Evolutionary conservation across 2,888 invertebrate genomes (phyloP), one percentile per base, ranked within the genome.

Genomic region (Oligia latruncula): DNA sequence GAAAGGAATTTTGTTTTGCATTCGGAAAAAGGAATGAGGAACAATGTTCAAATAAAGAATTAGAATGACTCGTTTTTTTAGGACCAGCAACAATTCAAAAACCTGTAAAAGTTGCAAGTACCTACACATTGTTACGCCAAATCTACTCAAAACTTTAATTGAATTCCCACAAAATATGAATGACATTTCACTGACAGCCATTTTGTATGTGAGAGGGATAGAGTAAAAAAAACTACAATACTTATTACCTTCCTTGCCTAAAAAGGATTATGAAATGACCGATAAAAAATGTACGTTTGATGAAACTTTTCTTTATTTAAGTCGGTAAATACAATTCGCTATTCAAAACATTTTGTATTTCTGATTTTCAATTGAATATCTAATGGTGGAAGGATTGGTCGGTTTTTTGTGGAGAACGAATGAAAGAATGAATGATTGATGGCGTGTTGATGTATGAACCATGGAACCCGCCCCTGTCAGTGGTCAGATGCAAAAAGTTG

Each of bases 361-460:
- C 52, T 74, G 23, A 62, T 77, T 65, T 66, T 64, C 58, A 77
- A 85, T 85, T 81, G 60, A 62, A 58, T 55, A 67, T 58, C n/a
- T 60, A 75, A 73, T 58, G 66, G 43, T 15, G 15, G 43, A 60
- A 71, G 75, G 43, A 81, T 77, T 67, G 23, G 0, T 20, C 4
- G 5, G 62, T 77, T 87, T 84, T 87, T 87, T 77, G 55, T 66
- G 8, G 4, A 43, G 40, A 40, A 40, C 4, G 65, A 43, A 66
- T 65, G 66, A 77, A 76, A 23, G 74, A 72, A 55, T 71, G 62
- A 71, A 72, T 88, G 88, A 85, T 88, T 85, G 86, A 87, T 85
- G 46, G 58, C 17, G 46, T 67, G 76, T 77, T 84, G 81, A 84
- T 65, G 58, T 70, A 20, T 84, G 73, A 52, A 70, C 82, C 85